Evolutionary conservation across 2,888 invertebrate species (phyloP).

Genomic region (Synergus umbraculus): DNA sequence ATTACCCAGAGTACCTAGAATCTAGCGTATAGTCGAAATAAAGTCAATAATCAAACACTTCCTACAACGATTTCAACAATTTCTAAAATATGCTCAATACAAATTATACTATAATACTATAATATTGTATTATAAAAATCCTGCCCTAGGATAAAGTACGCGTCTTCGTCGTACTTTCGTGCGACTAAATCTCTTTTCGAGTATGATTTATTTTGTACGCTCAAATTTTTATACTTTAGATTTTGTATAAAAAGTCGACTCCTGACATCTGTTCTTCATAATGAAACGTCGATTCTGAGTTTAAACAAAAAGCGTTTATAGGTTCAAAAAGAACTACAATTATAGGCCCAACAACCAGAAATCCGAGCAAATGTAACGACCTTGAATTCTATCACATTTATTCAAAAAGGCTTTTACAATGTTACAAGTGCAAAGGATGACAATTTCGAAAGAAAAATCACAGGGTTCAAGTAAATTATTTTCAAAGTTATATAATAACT

Average conservation of each 20-base stretch:
- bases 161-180: slow-evolving; percentile 59
- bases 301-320: background rate
- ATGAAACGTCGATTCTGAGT: background rate
- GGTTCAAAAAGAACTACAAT: background rate
- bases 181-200: slow-evolving; percentile 68
- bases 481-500: background rate
- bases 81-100: slow-evolving; percentile 76
- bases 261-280: background rate
- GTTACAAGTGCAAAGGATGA: background rate
- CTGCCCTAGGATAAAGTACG: slow-evolving; percentile 68
- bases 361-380: background rate
- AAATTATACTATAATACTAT: slow-evolving; percentile 51
- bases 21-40: slow-evolving; percentile 72
- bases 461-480: background rate
- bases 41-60: slow-evolving; percentile 73
- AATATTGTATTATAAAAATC: slow-evolving; percentile 58
- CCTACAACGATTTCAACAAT: slow-evolving; percentile 75
- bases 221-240: slow-evolving; percentile 67
- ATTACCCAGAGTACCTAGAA: slow-evolving; percentile 50
- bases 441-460: background rate
- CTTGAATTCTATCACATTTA: background rate
- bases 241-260: background rate
- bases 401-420: background rate
- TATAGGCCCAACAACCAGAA: no score
- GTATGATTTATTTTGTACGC: slow-evolving; percentile 71